Conservation (phyloP, 2,797 vertebrate genomes). For the Gymnoscopelus microlampas region DNA sequence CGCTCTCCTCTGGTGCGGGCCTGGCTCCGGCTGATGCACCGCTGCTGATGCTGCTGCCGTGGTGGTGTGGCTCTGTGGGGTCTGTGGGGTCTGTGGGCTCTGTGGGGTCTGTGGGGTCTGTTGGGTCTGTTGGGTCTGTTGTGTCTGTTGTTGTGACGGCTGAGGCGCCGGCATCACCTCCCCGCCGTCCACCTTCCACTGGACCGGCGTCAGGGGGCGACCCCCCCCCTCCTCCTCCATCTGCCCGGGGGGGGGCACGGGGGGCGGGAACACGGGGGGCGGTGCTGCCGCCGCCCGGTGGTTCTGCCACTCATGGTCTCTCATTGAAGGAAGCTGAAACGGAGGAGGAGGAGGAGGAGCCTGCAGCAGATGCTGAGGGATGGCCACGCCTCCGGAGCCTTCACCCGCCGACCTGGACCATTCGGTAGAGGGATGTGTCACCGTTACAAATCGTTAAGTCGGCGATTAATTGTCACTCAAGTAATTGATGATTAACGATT, state of each 20-base stretch:
- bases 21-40: slow-evolving; percentile 37
- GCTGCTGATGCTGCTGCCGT: slow-evolving; percentile 32
- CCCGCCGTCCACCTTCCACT: slow-evolving; percentile 74
- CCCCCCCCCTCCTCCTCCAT: slow-evolving; percentile 20
- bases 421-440: too few relatives aligned
- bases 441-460: too few relatives aligned
- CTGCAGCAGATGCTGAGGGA: slow-evolving; percentile 35
- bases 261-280: slow-evolving; percentile 52
- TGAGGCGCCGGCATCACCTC: slow-evolving; percentile 68
- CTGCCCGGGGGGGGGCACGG: slow-evolving; percentile 2
- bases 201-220: slow-evolving; percentile 56
- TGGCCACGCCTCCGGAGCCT: slow-evolving; percentile 42
- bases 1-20: slow-evolving; percentile 56
- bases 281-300: slow-evolving; percentile 38
- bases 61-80: background rate
- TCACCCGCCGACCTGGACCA: slow-evolving; percentile 64
- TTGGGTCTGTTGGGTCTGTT: too few relatives aligned
- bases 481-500: too few relatives aligned
- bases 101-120: too few relatives aligned
- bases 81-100: too few relatives aligned
- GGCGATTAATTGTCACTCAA: too few relatives aligned
- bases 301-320: slow-evolving; percentile 50
- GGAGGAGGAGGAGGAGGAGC: background rate
- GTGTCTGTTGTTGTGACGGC: slow-evolving; percentile 43
- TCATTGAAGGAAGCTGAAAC: slow-evolving; percentile 51